Conservation (phyloP, 2,113 vertebrate species). For the Brienomyrus longianalis region DNA sequence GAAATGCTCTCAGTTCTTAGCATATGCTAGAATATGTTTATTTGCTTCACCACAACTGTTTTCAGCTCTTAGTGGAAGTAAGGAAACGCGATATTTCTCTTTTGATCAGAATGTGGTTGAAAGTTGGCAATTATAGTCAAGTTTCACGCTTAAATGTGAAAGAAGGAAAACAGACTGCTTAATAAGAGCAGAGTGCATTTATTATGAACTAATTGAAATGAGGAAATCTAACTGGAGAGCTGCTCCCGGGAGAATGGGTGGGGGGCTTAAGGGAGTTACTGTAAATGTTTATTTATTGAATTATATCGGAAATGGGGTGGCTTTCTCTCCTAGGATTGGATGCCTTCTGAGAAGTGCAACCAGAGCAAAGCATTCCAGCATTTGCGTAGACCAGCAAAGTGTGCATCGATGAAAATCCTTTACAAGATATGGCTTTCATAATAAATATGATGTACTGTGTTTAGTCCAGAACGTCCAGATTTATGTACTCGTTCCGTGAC, state of each 20-base stretch:
- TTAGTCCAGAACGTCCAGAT: background rate
- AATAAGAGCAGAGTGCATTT: constrained; percentile 60
- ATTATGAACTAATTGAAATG: constrained; percentile 59
- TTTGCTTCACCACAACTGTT: constrained; percentile 44
- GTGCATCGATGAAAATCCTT: constrained; percentile 19
- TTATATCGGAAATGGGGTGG: constrained; percentile 57
- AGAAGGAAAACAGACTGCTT: constrained; percentile 20
- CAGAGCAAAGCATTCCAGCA: constrained; percentile 11
- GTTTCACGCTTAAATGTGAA: constrained; percentile 44
- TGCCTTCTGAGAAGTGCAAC: constrained; percentile 32
- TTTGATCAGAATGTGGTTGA: constrained; percentile 21
- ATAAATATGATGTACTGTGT: background rate
- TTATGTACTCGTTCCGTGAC: background rate
- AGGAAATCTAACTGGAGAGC: constrained; percentile 59
- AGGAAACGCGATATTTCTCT: constrained; percentile 19
- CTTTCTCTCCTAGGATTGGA: constrained; percentile 49
- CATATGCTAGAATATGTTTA: constrained; percentile 41
- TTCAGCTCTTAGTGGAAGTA: constrained; percentile 35
- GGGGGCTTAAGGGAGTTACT: constrained; percentile 52
- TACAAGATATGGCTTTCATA: background rate
- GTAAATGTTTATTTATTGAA: constrained; percentile 61
- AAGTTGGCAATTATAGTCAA: constrained; percentile 33
- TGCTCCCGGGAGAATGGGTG: constrained; percentile 58
- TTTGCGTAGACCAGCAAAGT: background rate
- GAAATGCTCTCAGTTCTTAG: constrained; percentile 54